A percentile compares a stretch with the other conserved stretches of the same genome.
Evolutionary conservation across 2,797 vertebrate species (phyloP).

Genomic region (Sebastes kiyomatsui): DNA sequence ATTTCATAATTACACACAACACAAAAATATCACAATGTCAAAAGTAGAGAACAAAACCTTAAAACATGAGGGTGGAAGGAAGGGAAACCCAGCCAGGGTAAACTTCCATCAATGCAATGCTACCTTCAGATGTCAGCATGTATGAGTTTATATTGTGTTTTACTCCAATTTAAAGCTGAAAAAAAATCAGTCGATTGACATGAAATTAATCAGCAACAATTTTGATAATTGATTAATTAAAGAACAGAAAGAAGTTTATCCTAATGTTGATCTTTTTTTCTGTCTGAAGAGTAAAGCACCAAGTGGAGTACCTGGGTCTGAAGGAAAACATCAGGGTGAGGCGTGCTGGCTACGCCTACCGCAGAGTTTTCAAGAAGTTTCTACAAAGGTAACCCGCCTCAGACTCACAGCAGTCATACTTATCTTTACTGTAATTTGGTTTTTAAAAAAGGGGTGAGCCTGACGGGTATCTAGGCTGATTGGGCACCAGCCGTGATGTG

Average conservation of each 20-base stretch:
- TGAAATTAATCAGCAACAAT: background rate
- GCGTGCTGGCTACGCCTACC: constrained; percentile 97
- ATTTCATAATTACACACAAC: background rate
- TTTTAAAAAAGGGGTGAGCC: background rate
- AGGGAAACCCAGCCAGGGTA: background rate
- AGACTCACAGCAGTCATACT: background rate
- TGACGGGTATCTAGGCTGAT: background rate
- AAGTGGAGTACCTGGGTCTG: constrained; percentile 97
- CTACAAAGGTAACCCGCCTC: constrained; percentile 88
- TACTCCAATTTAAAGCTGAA: background rate
- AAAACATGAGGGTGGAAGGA: background rate
- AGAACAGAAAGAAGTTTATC: background rate
- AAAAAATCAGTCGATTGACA: background rate
- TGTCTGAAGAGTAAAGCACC: constrained; percentile 92
- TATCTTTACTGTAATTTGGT: background rate
- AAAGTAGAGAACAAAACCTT: background rate
- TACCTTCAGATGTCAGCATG: background rate
- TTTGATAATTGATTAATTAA: background rate
- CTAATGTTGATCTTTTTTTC: background rate
- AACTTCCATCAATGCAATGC: background rate
- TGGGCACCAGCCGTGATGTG: too few relatives aligned
- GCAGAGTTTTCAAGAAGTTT: constrained; percentile 95
- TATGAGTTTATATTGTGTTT: background rate
- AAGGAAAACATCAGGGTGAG: constrained; percentile 98
- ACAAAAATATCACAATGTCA: background rate